A percentile compares a stretch with the other conserved stretches of the same genome.
These are phyloP conservation scores for Neoaliturus tenellus DNA, from an alignment of 2,888 invertebrate genomes.

Conservation along the genomic window DNA sequence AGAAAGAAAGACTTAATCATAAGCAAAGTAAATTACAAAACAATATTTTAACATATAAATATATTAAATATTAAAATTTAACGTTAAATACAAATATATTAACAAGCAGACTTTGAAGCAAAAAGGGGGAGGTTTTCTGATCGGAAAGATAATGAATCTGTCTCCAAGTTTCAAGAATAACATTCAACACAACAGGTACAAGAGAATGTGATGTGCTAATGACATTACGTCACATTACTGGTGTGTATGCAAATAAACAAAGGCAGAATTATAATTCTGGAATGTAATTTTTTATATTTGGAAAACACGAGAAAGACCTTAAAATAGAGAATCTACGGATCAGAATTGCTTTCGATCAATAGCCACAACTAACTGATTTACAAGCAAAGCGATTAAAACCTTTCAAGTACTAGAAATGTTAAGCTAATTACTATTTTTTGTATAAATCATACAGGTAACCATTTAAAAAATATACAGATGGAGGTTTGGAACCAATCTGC, in stretches of 20 bases:
- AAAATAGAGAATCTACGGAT: neutral
- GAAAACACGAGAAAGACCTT: neutral
- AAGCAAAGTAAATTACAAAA: constrained; percentile 49
- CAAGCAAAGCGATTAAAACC: neutral
- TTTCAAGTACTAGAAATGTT: neutral
- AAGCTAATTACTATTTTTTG: neutral
- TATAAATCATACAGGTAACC: neutral
- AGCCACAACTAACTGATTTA: neutral
- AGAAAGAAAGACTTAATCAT: constrained; percentile 30
- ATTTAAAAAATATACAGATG: no score
- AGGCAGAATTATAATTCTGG: neutral
- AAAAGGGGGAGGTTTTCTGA: constrained; percentile 31
- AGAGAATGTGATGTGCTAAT: neutral
- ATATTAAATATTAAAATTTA: constrained; percentile 47
- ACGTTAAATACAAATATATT: constrained; percentile 30
- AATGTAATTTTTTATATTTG: neutral
- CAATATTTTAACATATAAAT: constrained; percentile 50
- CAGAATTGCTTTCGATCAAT: neutral
- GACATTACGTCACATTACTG: no score
- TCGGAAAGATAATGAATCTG: neutral
- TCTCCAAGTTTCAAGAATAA: neutral
- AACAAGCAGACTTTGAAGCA: constrained; percentile 1
- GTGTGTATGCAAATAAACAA: neutral
- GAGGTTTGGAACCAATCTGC: neutral
- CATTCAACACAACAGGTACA: neutral